Conservation (phyloP, 2,113 vertebrate species). For the Gavia stellata region DNA sequence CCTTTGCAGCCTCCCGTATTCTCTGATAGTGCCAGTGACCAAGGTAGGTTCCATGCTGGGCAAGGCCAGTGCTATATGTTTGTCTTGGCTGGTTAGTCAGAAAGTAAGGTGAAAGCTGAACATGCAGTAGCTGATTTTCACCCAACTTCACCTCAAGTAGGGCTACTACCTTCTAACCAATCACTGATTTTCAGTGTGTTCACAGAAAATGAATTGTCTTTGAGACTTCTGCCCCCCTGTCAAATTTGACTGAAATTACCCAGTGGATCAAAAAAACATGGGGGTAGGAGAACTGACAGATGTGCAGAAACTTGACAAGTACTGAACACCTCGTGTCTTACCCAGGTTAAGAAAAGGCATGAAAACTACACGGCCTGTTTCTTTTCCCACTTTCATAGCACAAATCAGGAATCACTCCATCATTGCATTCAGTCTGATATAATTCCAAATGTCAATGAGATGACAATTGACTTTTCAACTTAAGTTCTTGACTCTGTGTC, state of each 20-base stretch:
- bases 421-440: not conserved
- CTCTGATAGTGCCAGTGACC: not conserved
- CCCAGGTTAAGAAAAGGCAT: not conserved
- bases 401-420: not conserved
- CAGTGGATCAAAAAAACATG: not conserved
- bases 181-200: not conserved
- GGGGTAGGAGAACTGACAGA: not conserved
- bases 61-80: not conserved
- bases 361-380: not conserved
- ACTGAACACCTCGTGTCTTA: not conserved
- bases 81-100: not conserved
- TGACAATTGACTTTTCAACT: not conserved
- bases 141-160: not conserved
- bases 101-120: not conserved
- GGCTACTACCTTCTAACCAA: not conserved
- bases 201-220: not conserved
- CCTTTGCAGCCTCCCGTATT: not conserved
- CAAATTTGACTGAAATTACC: not conserved
- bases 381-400: not conserved
- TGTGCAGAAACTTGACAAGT: not conserved
- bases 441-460: not conserved
- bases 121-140: not conserved
- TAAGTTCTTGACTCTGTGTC: not conserved
- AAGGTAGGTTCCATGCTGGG: not conserved
- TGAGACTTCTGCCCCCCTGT: not conserved